These are phyloP conservation scores for Harpagoxenus sublaevis DNA, from an alignment of 2,888 invertebrate species.

Conservation along the genomic window DNA sequence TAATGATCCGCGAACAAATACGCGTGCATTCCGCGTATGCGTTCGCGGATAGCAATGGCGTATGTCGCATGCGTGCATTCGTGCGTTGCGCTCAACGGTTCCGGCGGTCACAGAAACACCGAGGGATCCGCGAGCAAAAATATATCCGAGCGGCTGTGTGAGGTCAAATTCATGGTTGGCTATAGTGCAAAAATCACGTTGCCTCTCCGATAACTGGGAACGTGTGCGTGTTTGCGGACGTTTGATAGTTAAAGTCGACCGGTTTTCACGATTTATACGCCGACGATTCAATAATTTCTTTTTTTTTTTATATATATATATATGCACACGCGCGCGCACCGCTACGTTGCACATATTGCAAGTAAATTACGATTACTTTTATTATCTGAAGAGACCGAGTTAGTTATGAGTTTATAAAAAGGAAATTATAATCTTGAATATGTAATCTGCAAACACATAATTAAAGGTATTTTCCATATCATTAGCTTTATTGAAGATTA, in stretches of 20 bases:
- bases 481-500: neutral
- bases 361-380: constrained; percentile 21
- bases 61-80: constrained; percentile 34
- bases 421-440: neutral
- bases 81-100: constrained; percentile 46
- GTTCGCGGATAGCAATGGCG: constrained; percentile 37
- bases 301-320: neutral
- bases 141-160: constrained; percentile 58
- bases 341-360: neutral
- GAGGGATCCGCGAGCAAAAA: constrained; percentile 64
- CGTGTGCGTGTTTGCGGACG: constrained; percentile 21
- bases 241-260: constrained; percentile 49
- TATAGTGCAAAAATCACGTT: constrained; percentile 41
- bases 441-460: constrained; percentile 2
- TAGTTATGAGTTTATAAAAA: neutral
- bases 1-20: constrained; percentile 80
- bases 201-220: constrained; percentile 31
- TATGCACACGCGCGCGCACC: neutral
- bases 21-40: constrained; percentile 68
- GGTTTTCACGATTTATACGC: constrained; percentile 22
- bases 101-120: constrained; percentile 47
- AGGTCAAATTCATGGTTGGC: constrained; percentile 46
- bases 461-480: neutral
- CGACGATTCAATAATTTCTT: constrained; percentile 32
- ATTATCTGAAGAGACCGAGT: neutral